A percentile compares a stretch with the other conserved stretches of the same genome.
Evolutionary conservation across 1,140 invertebrate species (phyloP).

Genomic region (Lasioglossum baleicum): DNA sequence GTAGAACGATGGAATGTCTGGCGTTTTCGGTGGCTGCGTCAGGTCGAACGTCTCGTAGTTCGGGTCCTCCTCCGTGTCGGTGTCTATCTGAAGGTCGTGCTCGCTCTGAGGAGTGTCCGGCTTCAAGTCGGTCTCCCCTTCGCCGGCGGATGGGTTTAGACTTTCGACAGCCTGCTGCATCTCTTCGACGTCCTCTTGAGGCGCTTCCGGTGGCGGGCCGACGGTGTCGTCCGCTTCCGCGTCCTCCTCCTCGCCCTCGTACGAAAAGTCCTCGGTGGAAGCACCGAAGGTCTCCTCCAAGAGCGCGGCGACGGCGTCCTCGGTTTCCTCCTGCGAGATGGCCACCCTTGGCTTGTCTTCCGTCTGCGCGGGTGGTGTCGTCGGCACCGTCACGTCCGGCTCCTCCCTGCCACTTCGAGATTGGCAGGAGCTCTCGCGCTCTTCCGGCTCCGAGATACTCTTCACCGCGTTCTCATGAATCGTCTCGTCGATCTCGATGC

Average conservation of each 20-base stretch:
- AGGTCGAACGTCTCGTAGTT: slow-evolving; percentile 80
- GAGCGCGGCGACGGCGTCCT: slow-evolving; percentile 93
- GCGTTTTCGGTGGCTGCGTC: slow-evolving; percentile 76
- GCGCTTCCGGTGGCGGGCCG: slow-evolving; percentile 78
- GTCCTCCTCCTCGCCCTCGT: slow-evolving; percentile 78
- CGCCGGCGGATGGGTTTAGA: slow-evolving; percentile 82
- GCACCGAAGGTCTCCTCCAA: slow-evolving; percentile 90
- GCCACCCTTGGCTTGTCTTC: slow-evolving; percentile 90
- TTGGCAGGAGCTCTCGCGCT: slow-evolving; percentile 75
- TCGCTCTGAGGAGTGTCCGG: slow-evolving; percentile 92
- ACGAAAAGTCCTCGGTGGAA: slow-evolving; percentile 80
- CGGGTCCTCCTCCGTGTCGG: slow-evolving; percentile 89
- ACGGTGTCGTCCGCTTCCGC: slow-evolving; percentile 71
- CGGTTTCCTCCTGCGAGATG: slow-evolving; percentile 95
- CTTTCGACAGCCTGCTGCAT: slow-evolving; percentile 89
- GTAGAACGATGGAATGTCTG: slow-evolving; percentile 77
- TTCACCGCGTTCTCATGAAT: slow-evolving; percentile 91
- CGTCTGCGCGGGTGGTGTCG: slow-evolving; percentile 73
- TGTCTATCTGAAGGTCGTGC: slow-evolving; percentile 91
- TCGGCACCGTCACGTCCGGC: slow-evolving; percentile 64
- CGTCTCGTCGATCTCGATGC: slow-evolving; percentile 84
- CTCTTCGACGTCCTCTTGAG: slow-evolving; percentile 87
- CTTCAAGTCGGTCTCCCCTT: slow-evolving; percentile 86
- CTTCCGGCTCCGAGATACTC: slow-evolving; percentile 84
- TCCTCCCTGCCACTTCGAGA: slow-evolving; percentile 70